Percentiles rank a stretch among this genome's conserved stretches.
Conservation (phyloP, 1,140 invertebrate species). For the Bombus difficillimus region DNA sequence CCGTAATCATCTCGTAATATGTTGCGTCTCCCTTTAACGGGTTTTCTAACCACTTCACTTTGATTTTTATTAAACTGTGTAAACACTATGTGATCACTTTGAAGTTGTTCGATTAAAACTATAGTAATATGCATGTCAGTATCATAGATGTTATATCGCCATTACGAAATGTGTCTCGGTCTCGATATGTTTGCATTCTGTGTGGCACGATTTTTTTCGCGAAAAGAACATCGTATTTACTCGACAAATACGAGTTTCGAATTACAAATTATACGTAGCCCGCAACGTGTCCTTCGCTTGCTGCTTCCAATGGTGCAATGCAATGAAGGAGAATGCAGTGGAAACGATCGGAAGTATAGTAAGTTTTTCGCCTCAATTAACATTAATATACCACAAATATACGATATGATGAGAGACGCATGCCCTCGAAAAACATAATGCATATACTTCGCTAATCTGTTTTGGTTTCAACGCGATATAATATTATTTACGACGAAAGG, state of each 20-base stretch:
- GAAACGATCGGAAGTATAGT: not conserved
- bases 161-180: constrained; percentile 18
- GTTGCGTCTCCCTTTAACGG: too few species aligned
- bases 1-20: not conserved
- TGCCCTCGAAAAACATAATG: not conserved
- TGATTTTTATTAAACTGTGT: not conserved
- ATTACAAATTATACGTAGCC: not conserved
- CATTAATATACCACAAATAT: too few species aligned
- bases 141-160: not conserved
- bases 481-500: not conserved
- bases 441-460: too few species aligned
- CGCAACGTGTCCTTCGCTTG: too few species aligned
- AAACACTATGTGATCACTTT: not conserved
- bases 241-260: not conserved
- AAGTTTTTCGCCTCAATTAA: not conserved
- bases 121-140: not conserved
- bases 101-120: not conserved
- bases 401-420: not conserved
- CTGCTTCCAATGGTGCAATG: not conserved
- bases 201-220: not conserved
- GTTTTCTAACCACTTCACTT: not conserved
- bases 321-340: constrained; percentile 12
- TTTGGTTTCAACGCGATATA: not conserved
- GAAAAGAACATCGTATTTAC: not conserved
- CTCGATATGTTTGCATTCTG: constrained; percentile 55